Evolutionary conservation across 35 echinoderm and acorn worm genomes (phyloP).

Genomic region (Heliocidaris tuberculata): DNA sequence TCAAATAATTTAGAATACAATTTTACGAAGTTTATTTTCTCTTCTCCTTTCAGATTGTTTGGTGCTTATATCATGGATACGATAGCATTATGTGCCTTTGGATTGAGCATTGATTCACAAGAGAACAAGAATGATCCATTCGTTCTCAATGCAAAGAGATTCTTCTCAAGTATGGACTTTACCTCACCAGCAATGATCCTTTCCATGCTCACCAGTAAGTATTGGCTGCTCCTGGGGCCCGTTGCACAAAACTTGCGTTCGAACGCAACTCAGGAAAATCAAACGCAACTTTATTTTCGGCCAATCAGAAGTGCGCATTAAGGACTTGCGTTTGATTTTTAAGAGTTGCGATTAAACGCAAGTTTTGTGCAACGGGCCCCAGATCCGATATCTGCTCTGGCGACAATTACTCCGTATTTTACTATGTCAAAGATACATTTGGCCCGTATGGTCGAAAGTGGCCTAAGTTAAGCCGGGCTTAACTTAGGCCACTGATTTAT

Average conservation of each 20-base stretch:
- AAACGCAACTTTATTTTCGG: too few relatives aligned
- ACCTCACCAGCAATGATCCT: background rate
- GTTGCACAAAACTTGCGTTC: background rate
- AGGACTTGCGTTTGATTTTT: too few relatives aligned
- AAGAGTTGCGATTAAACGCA: too few relatives aligned
- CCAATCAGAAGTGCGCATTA: too few relatives aligned
- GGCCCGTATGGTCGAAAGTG: too few relatives aligned
- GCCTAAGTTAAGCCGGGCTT: too few relatives aligned
- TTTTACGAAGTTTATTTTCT: background rate
- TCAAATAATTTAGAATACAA: background rate
- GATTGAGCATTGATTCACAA: conserved; percentile 76
- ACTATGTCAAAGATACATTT: too few relatives aligned
- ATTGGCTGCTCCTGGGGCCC: background rate
- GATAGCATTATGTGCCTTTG: conserved; percentile 70
- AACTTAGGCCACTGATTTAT: too few relatives aligned
- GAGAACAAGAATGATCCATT: conserved; percentile 78
- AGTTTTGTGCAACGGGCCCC: too few relatives aligned
- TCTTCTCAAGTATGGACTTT: conserved; percentile 21
- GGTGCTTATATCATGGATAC: conserved; percentile 81
- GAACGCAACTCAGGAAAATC: too few relatives aligned
- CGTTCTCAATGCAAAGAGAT: conserved; percentile 61
- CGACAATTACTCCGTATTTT: too few relatives aligned
- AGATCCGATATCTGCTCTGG: too few relatives aligned
- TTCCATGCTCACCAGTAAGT: conserved; percentile 5
- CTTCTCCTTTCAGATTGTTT: conserved; percentile 50